Conservation (phyloP, 2,888 invertebrate species). For the Lasioglossum pauxillum region DNA sequence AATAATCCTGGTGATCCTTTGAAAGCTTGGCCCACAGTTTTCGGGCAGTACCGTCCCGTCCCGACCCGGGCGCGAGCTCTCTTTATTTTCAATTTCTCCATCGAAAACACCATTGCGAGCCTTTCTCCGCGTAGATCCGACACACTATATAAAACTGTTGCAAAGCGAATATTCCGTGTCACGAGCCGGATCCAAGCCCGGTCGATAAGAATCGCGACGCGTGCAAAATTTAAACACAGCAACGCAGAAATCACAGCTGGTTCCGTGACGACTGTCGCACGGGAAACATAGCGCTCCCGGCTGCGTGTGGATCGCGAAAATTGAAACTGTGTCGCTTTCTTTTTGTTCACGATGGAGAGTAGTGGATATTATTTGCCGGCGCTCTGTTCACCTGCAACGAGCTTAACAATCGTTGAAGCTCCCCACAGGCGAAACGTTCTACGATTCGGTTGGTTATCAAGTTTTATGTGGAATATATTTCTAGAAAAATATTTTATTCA, state of each 20-base stretch:
- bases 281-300: background rate
- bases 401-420: too few species aligned
- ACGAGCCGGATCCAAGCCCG: background rate
- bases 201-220: background rate
- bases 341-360: background rate
- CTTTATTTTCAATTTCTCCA: conserved; percentile 1
- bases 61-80: background rate
- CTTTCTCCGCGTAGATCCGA: too few species aligned
- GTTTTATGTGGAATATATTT: background rate
- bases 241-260: background rate
- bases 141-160: background rate
- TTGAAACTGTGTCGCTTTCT: conserved; percentile 3
- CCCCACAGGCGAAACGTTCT: background rate
- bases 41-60: background rate
- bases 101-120: background rate
- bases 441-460: background rate
- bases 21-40: background rate
- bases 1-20: conserved; percentile 23
- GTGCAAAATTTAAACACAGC: background rate
- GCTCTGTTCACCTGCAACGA: background rate
- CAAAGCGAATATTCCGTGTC: background rate
- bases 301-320: background rate
- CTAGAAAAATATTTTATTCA: background rate
- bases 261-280: background rate
- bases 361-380: background rate